Evolutionary conservation across 1,140 invertebrate genomes (phyloP), one percentile per base, ranked within the genome.

Genomic region (Marisa cornuarietis): DNA sequence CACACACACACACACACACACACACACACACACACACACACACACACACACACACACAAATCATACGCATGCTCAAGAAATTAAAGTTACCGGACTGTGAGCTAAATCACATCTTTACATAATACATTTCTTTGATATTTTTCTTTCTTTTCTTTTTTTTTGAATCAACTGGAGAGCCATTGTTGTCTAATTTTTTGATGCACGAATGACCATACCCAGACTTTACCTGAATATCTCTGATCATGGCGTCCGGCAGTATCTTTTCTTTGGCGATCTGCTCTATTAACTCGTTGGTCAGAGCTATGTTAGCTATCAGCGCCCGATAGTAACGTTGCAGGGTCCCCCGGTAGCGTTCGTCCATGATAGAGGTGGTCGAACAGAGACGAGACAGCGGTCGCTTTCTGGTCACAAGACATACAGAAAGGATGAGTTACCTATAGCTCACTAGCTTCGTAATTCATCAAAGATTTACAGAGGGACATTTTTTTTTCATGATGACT

Each of bases 141-240:
- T 42, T 1, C 5, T 42, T 42, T 42, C 31, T 42, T 42, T 42
- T 42, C 6, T 2, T 6, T 0, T 0, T 2, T 42, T 42, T 42
- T 42, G 31, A 42, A 42, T 42, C 31, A 42, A 42, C 31, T 42
- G 31, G 31, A 42, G 3, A 42, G 31, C 31, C 31, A 42, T 42
- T 42, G 6, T 42, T 42, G 31, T 42, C 31, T 42, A 58, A 58
- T 58, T 58, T 11, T 58, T 58, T 18, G 54, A 14, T 11, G 54
- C 54, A 58, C 54, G 54, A 58, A 58, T 58, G 16, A 18, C 54
- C 11, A 58, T 14, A 58, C 31, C 6, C 54, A 9, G 54, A 58
- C 54, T 54, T 63, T 71, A 83, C 82, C 82, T 79, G 71, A 24
- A 83, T 78, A 62, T 83, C 82, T 74, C 62, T 79, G 49, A 83